phyloP scores from a whole-genome alignment of 2,797 vertebrate genomes.

The Prunella strophiata region DNA sequence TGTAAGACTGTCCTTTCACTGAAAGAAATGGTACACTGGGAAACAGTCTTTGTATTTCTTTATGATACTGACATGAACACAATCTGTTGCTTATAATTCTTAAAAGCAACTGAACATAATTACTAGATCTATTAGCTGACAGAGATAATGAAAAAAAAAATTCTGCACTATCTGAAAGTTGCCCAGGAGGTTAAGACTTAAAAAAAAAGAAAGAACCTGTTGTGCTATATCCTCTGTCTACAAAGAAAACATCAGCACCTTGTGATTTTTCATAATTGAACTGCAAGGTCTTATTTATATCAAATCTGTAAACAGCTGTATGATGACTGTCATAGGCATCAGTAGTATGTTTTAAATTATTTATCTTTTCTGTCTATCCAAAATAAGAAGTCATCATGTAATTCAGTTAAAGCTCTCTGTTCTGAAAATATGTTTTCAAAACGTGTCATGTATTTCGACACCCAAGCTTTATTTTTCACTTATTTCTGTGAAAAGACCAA shows the following conservation, averaged over 20 bases:
- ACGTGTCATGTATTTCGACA: neutral
- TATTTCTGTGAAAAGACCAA: neutral
- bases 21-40: neutral
- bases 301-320: neutral
- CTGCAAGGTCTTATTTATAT: neutral
- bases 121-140: neutral
- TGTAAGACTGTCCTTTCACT: neutral
- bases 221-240: neutral
- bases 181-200: neutral
- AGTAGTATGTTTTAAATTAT: neutral
- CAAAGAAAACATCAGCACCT: neutral
- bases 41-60: neutral
- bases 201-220: neutral
- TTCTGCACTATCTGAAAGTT: neutral
- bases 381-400: neutral
- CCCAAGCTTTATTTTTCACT: neutral
- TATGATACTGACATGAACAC: neutral
- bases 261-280: neutral
- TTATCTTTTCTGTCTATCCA: neutral
- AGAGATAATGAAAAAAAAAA: neutral
- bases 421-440: neutral
- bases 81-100: neutral
- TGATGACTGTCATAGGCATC: neutral
- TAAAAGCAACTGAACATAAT: neutral
- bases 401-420: neutral